phyloP scores from a whole-genome alignment of 2,888 invertebrate genomes.

The Zaprionus lineosus region DNA sequence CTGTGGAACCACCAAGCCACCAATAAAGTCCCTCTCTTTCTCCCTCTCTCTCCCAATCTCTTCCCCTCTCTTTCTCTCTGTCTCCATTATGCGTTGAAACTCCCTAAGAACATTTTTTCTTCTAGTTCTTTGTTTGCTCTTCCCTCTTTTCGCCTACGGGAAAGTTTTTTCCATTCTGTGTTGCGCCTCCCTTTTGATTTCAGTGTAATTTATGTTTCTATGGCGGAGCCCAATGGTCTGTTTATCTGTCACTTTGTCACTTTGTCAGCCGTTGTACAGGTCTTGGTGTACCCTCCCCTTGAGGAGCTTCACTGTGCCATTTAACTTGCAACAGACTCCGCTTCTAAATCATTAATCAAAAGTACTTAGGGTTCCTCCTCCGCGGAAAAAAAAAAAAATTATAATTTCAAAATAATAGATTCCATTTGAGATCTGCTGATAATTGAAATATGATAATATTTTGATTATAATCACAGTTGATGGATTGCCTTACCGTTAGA shows the following conservation, averaged over 20 bases:
- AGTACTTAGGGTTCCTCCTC: too few relatives aligned
- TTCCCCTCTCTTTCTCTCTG: background rate
- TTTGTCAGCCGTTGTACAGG: too few relatives aligned
- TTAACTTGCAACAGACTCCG: slow-evolving; percentile 25
- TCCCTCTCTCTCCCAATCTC: background rate
- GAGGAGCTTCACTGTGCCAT: slow-evolving; percentile 25
- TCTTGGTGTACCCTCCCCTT: slow-evolving; percentile 7
- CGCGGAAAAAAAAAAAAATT: too few relatives aligned
- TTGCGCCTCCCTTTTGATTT: slow-evolving; percentile 47
- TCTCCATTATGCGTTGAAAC: background rate
- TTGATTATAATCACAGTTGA: too few relatives aligned
- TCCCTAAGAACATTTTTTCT: background rate
- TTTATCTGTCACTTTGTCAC: slow-evolving; percentile 43
- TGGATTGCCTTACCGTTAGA: too few relatives aligned
- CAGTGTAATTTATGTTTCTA: slow-evolving; percentile 68
- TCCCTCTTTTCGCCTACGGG: background rate
- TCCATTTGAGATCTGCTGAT: too few relatives aligned
- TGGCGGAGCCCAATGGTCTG: slow-evolving; percentile 38
- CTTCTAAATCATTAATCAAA: slow-evolving; percentile 45
- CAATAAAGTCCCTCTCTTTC: background rate
- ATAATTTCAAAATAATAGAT: too few relatives aligned
- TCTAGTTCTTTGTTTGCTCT: background rate
- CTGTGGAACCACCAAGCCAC: slow-evolving; percentile 8
- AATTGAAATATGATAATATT: too few relatives aligned
- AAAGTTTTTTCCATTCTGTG: slow-evolving; percentile 45